Evolutionary conservation across 2,888 invertebrate genomes (phyloP).

Genomic region (Sarcophaga carnaria): DNA sequence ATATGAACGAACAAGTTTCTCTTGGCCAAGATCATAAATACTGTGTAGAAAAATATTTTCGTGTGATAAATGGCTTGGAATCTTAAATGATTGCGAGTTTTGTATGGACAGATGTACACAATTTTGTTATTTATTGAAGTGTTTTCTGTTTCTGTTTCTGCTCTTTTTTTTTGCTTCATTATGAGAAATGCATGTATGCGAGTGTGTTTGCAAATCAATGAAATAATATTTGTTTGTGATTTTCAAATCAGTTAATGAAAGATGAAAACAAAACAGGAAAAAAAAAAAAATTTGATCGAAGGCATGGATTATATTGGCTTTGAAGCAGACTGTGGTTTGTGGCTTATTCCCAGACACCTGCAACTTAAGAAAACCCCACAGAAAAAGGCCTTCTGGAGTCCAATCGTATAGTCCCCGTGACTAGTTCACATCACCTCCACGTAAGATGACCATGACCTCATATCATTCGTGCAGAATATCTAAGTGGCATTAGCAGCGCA

Average conservation of each 20-base stretch:
- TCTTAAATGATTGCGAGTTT: constrained; percentile 21
- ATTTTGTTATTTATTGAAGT: constrained; percentile 33
- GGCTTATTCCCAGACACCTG: no score
- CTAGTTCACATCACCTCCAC: no score
- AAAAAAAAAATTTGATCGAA: no score
- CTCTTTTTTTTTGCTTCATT: not conserved
- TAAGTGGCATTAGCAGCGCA: no score
- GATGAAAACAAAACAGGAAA: not conserved
- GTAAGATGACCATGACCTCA: no score
- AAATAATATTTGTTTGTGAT: constrained; percentile 26
- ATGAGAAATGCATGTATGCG: not conserved
- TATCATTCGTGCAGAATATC: no score
- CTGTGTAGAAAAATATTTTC: not conserved
- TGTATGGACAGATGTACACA: constrained; percentile 16
- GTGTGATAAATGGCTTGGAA: constrained; percentile 10
- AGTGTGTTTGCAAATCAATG: constrained; percentile 2
- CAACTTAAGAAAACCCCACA: no score
- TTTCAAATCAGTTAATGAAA: constrained; percentile 6
- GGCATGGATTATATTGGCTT: no score
- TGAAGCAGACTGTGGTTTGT: no score
- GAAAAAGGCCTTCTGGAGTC: no score
- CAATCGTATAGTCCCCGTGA: no score
- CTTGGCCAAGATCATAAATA: not conserved
- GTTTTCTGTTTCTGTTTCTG: not conserved
- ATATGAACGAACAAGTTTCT: constrained; percentile 26